phyloP scores from a whole-genome alignment of 2,797 vertebrate species.

The Acanthopagrus latus region DNA sequence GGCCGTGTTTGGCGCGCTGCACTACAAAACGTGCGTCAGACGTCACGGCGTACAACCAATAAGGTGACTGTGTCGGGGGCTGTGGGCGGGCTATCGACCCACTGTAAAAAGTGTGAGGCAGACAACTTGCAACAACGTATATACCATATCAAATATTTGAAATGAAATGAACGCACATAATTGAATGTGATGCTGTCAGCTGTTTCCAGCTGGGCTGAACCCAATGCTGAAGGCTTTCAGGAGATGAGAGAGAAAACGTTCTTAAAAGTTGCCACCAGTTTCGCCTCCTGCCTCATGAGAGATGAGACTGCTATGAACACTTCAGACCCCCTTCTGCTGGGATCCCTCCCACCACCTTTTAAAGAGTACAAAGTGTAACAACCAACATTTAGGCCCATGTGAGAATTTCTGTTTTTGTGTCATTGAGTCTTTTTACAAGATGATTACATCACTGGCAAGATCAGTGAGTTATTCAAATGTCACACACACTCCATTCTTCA shows the following conservation, averaged over 20 bases:
- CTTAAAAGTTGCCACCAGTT: slow-evolving; percentile 22
- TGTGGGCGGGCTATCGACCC: slow-evolving; percentile 31
- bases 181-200: background rate
- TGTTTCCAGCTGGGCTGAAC: slow-evolving; percentile 10
- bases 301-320: slow-evolving; percentile 22
- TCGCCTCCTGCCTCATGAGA: slow-evolving; percentile 18
- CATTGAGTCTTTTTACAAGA: background rate
- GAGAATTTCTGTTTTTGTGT: background rate
- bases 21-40: slow-evolving; percentile 27
- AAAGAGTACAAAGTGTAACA: slow-evolving; percentile 4
- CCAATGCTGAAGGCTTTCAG: slow-evolving; percentile 26
- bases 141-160: background rate
- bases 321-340: slow-evolving; percentile 5
- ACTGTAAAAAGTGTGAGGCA: slow-evolving; percentile 31
- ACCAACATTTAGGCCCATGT: background rate
- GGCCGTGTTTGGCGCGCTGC: slow-evolving; percentile 80
- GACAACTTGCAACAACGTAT: too few relatives aligned
- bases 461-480: background rate
- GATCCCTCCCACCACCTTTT: background rate
- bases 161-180: too few relatives aligned
- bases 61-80: accelerated
- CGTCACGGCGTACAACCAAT: slow-evolving; percentile 77
- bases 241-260: slow-evolving; percentile 43
- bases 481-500: background rate
- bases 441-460: background rate